phyloP scores from a whole-genome alignment of 2,888 invertebrate species.

The Zygothrica quintamaculata region DNA sequence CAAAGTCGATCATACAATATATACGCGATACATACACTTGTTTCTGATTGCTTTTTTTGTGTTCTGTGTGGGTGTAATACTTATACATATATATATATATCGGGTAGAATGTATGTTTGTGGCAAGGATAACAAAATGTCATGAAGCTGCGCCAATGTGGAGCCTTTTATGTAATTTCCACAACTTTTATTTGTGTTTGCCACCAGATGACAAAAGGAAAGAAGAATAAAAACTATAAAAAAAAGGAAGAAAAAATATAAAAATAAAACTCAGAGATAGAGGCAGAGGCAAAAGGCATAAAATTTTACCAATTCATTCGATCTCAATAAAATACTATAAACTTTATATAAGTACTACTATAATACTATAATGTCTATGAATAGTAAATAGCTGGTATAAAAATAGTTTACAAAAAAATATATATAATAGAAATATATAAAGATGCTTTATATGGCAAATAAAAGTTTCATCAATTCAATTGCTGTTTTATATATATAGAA shows the following conservation, averaged over 20 bases:
- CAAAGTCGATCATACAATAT: slow-evolving; percentile 6
- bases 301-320: slow-evolving; percentile 32
- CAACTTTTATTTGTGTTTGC: slow-evolving; percentile 66
- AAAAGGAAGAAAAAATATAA: slow-evolving; percentile 17
- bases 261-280: slow-evolving; percentile 39
- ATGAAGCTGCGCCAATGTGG: slow-evolving; percentile 76
- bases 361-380: not conserved
- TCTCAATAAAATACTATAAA: slow-evolving; percentile 26
- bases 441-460: slow-evolving; percentile 15
- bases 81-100: slow-evolving; percentile 10
- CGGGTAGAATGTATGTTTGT: slow-evolving; percentile 24
- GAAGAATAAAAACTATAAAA: slow-evolving; percentile 34
- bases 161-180: slow-evolving; percentile 74
- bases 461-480: slow-evolving; percentile 33
- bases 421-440: slow-evolving; percentile 9
- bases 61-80: slow-evolving; percentile 1
- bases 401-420: no score
- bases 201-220: slow-evolving; percentile 17
- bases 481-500: slow-evolving; percentile 23
- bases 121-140: slow-evolving; percentile 74
- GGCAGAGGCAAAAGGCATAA: slow-evolving; percentile 18
- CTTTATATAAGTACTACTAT: not conserved
- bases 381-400: no score
- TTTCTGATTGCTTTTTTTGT: slow-evolving; percentile 46
- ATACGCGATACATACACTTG: not conserved